Evolutionary conservation across 2,113 vertebrate genomes (phyloP), one percentile per base, ranked within the genome.

Genomic region (Pollimyrus isidori): DNA sequence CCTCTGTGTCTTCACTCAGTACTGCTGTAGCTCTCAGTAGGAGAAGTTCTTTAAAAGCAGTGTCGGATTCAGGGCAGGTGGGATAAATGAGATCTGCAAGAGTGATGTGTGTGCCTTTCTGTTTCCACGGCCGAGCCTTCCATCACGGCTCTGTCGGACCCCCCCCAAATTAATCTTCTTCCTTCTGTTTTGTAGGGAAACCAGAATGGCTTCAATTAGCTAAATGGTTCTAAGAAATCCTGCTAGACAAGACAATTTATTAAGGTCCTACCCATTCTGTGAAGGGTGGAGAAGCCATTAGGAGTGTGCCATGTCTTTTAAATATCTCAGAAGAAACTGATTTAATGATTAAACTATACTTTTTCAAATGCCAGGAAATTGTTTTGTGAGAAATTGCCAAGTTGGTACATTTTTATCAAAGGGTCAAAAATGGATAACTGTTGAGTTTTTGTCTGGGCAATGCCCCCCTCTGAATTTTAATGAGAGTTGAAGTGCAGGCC

Each of bases 131-230:
- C 73, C 52, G 26, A 19, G 49, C 30, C 48, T 39, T 69, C 69
- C 21, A 82, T 88, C 69, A 52, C 30, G 21, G 21, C 26, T 19
- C 15, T 48, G 7, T 26, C 26, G 1, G 56, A 49, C 42, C 45
- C 17, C 17, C 52, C 53, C 53, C 42, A 11, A 17, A 52, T 89
- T 89, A 19, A 69, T 89, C 84, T 35, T 35, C 58, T 73, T 89
- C 45, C 45, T 76, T 7, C 42, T 13, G 15, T 42, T 58, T 49
- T 86, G n/a, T 42, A 49, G 46, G 19, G 62, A 86, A 89, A 73
- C 56, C 58, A 86, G 42, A 58, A n/a, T 86, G 56, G 39, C 53
- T 62, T 89, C 53, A 62, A 89, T 89, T 89, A 89, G 88, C 80
- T 89, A 86, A 89, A 86, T 86, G 88, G 88, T 39, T 58, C 50